These are phyloP conservation scores for Lates calcarifer DNA, from an alignment of 2,113 vertebrate genomes.

Conservation along the genomic window DNA sequence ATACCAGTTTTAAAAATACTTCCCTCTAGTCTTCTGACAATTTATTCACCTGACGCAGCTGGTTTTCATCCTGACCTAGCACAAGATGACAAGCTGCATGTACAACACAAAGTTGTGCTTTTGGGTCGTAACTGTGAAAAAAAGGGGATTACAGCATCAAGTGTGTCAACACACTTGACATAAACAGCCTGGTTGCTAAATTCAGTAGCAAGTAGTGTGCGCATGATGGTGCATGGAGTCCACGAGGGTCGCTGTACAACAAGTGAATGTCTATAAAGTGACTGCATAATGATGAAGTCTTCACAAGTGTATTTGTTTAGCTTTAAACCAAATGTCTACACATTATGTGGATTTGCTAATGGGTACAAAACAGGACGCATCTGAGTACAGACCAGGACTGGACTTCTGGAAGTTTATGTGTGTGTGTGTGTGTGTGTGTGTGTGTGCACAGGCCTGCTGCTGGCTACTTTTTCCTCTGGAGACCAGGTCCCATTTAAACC, in stretches of 20 bases:
- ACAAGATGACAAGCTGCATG: conserved; percentile 22
- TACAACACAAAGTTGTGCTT: conserved; percentile 17
- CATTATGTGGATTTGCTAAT: conserved; percentile 40
- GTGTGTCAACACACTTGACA: conserved; percentile 1
- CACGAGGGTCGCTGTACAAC: not conserved
- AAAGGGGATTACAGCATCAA: conserved; percentile 8
- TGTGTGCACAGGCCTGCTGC: conserved; percentile 11
- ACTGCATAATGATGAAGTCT: conserved; percentile 47
- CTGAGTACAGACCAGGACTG: conserved; percentile 17
- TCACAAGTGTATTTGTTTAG: conserved; percentile 57
- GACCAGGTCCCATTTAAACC: conserved; percentile 55
- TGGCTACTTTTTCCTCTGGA: conserved; percentile 41
- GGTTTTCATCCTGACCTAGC: not conserved
- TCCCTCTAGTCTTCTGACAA: not conserved
- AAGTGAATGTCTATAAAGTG: conserved; percentile 54
- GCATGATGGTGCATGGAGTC: conserved; percentile 64
- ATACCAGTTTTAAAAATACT: conserved; percentile 23
- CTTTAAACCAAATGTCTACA: conserved; percentile 64
- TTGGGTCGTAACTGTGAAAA: conserved; percentile 60
- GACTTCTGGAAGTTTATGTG: conserved; percentile 22
- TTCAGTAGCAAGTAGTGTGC: conserved; percentile 27
- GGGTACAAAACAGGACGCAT: conserved; percentile 49
- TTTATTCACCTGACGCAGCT: conserved; percentile 13
- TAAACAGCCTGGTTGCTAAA: conserved; percentile 19
- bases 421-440: not conserved